phyloP scores from a whole-genome alignment of 2,797 vertebrate genomes.

The Hipposideros larvatus region DNA sequence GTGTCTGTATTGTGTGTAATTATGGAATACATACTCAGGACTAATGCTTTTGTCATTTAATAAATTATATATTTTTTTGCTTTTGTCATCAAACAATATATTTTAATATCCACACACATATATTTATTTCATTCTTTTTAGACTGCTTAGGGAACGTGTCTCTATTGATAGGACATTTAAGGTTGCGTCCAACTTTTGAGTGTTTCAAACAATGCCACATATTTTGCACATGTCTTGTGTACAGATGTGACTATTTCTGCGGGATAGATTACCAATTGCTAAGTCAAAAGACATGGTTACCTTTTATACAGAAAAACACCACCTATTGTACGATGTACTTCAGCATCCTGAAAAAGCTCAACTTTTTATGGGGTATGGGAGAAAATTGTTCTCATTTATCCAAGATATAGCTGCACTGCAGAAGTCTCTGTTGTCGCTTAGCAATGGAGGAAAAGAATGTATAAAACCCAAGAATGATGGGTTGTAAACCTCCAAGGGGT shows the following conservation, averaged over 20 bases:
- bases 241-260: neutral
- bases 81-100: conserved; percentile 4
- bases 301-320: neutral
- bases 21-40: neutral
- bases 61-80: neutral
- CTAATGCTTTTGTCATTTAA: conserved; percentile 6
- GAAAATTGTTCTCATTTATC: neutral
- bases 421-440: neutral
- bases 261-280: neutral
- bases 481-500: neutral
- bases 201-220: neutral
- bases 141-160: neutral
- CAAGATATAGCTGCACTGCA: neutral
- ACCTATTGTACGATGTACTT: neutral
- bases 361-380: neutral
- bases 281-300: neutral
- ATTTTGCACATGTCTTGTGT: neutral
- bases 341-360: neutral
- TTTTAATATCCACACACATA: neutral
- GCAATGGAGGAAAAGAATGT: neutral
- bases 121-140: neutral
- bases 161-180: neutral
- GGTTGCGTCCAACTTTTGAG: neutral
- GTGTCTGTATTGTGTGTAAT: neutral
- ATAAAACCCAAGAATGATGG: neutral